Evolutionary conservation across 2,888 invertebrate genomes (phyloP).

Genomic region (Hoplodrina blanda): DNA sequence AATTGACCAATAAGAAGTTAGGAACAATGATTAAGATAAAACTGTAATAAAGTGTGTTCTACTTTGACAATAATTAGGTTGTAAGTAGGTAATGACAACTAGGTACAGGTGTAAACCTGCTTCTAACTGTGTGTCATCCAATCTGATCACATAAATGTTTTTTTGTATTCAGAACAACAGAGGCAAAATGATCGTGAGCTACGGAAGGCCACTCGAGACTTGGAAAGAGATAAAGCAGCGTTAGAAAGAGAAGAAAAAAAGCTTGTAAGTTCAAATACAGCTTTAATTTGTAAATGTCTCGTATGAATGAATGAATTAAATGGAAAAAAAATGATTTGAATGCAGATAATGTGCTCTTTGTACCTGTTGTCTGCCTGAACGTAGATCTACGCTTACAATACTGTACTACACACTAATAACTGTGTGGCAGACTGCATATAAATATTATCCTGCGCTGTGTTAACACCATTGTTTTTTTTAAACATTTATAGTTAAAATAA

Average conservation of each 20-base stretch:
- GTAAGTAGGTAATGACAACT: no score
- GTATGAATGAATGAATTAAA: no score
- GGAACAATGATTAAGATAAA: not conserved
- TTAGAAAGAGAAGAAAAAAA: constrained; percentile 97
- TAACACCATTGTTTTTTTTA: not conserved
- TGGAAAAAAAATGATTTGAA: no score
- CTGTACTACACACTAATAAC: no score
- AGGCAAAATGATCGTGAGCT: constrained; percentile 95
- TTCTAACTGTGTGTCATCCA: not conserved
- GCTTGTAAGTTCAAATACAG: constrained; percentile 89
- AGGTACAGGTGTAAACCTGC: no score
- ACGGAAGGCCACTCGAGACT: constrained; percentile 95
- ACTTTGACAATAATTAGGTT: not conserved
- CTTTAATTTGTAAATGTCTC: no score
- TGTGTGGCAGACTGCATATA: no score
- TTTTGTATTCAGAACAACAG: constrained; percentile 93
- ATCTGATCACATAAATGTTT: not conserved
- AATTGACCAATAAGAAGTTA: not conserved
- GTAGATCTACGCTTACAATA: no score
- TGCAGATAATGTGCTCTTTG: no score
- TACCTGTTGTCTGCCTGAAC: no score
- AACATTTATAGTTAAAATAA: not conserved
- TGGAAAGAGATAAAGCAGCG: constrained; percentile 95
- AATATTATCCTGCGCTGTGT: no score
- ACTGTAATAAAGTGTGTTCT: not conserved